Evolutionary conservation across 2,113 vertebrate species (phyloP), one percentile per base, ranked within the genome.

Genomic region (Hiodon tergisus): DNA sequence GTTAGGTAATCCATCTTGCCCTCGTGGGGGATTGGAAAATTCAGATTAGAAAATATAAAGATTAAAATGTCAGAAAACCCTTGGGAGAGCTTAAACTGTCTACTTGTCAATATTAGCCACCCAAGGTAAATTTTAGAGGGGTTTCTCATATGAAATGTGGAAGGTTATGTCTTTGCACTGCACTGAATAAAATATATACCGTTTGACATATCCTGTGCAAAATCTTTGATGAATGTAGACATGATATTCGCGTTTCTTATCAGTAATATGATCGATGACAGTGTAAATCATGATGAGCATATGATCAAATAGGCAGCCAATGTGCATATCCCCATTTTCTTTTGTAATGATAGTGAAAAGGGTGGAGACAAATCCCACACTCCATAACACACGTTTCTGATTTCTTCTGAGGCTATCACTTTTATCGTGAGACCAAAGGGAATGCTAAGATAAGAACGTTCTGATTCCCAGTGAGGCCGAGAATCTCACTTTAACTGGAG

Each of bases 61-160:
- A 76, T 76, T 76, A 76, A 76, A 76, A 71, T 69, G 60, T 71
- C 67, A 76, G 16, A 71, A 76, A 71, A 63, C 59, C 59, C 14
- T 47, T 65, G 68, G 60, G 75, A 71, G 68, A 63, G 61, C 68
- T 71, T 13, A 76, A 14, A 16, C 51, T 17, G 48, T 51, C 68
- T 57, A 76, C 59, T 60, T 71, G 75, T 50, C 73, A 58, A 68
- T 75, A 75, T 10, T 13, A 51, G 11, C 54, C 6, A 51, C 58
- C 73, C 11, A 17, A 68, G 63, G 2, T 51, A 5, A 54, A 75
- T 66, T 74, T 74, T 74, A 67, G 62, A 17, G 6, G 53, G 66
- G 54, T 3, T 16, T 67, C 46, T 67, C 31, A 48, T 75, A 16
- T 59, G 31, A 14, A 7, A 53, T 57, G 8, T 59, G 31, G 46